These are phyloP conservation scores for Nephrotoma guestfalica DNA, from an alignment of 2,888 invertebrate genomes.

Conservation along the genomic window DNA sequence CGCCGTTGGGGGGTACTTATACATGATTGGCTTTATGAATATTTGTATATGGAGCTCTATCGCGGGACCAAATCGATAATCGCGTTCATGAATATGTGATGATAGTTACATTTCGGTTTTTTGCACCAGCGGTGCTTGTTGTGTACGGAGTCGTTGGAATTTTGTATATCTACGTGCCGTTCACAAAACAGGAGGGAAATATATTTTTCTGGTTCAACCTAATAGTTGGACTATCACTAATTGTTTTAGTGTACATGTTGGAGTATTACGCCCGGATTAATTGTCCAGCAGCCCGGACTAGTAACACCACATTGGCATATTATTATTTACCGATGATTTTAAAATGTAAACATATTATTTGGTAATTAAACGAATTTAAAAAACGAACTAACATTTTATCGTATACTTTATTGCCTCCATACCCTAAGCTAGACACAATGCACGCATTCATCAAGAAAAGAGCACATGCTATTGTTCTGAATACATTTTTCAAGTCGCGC, in stretches of 20 bases:
- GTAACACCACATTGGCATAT: neutral
- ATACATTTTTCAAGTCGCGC: neutral
- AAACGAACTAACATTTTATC: neutral
- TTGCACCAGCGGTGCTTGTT: slow-evolving; percentile 44
- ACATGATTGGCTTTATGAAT: slow-evolving; percentile 77
- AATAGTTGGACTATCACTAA: neutral
- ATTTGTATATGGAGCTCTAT: slow-evolving; percentile 58
- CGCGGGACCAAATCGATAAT: slow-evolving; percentile 26
- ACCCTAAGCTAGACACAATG: neutral
- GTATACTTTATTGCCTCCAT: neutral
- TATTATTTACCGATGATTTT: neutral
- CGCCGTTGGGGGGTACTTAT: slow-evolving; percentile 86
- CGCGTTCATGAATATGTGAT: slow-evolving; percentile 68
- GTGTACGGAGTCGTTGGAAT: neutral
- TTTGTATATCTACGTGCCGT: neutral
- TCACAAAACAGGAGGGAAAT: neutral
- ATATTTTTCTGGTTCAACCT: neutral
- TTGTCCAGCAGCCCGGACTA: neutral
- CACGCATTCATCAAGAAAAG: neutral
- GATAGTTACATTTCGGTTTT: slow-evolving; percentile 60
- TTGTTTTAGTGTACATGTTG: neutral
- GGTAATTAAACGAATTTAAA: neutral
- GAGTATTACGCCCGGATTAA: neutral
- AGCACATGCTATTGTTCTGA: neutral
- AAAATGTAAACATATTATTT: neutral